Base-by-base conservation (phyloP, 2,888 invertebrate species). In the Eupithecia abbreviata region DNA sequence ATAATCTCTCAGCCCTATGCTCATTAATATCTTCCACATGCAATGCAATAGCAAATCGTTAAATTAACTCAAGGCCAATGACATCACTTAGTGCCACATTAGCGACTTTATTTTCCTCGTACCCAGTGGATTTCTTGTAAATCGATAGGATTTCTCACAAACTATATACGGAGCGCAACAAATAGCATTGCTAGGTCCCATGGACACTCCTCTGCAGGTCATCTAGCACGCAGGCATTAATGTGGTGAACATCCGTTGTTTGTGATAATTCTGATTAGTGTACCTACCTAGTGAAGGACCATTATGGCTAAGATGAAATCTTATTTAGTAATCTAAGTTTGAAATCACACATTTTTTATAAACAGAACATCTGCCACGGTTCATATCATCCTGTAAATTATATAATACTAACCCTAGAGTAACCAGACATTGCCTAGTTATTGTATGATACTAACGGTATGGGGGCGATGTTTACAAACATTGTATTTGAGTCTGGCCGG, bases 81-180 rank as follows among this genome's bases (percentile, higher is more conserved):
- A 82, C 77, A 79, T 82, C 79, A 79, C 41, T 49, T 41, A 45
- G 55, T n/a, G n/a, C n/a, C 55, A 7, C n/a, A n/a, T 0, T 30
- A 45, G 18, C 18, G 69, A 51, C 62, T 73, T 73, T 77, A 74
- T 82, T 81, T 80, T 78, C 81, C 81, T 82, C 72, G 71, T 79
- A 71, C 68, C 68, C 74, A 13, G 68, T 66, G 4, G 65, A 75
- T 76, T 81, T 81, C 80, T 75, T 69, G 77, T 47, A 41, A 79
- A 72, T 42, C 72, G 62, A 72, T 74, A 71, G 42, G 42, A 62
- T 47, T 68, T 68, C 66, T 43, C 66, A 9, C 74, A 65, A 47
- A 71, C 78, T 80, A 68, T 78, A 73, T 71, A 76, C 10, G 78
- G 81, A 74, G 45, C 68, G 78, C 72, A 74, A 72, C 74, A 75